Evolutionary conservation across 2,113 vertebrate genomes (phyloP).

Genomic region (Panthera uncia): DNA sequence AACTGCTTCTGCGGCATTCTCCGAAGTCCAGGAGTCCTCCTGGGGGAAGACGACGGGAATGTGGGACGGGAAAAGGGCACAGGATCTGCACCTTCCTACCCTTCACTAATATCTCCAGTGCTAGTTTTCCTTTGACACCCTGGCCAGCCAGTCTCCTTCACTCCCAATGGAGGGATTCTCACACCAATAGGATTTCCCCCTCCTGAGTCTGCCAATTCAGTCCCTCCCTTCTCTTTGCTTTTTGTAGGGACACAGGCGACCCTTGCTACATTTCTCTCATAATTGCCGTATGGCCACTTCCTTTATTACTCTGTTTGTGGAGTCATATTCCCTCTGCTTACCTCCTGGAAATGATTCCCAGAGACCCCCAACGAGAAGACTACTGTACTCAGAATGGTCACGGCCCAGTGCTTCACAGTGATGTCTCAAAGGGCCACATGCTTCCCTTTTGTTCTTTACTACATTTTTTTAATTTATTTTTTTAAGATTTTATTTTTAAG

Average conservation of each 20-base stretch:
- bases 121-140: too few relatives aligned
- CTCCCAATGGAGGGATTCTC: background rate
- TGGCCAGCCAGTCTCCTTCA: too few relatives aligned
- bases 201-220: background rate
- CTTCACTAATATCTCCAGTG: too few relatives aligned
- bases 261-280: background rate
- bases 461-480: background rate
- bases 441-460: background rate
- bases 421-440: background rate
- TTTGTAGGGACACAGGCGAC: background rate
- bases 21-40: too few relatives aligned
- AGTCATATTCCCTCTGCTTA: background rate
- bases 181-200: background rate
- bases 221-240: background rate
- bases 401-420: background rate
- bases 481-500: too few relatives aligned
- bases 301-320: background rate
- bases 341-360: conserved; percentile 20
- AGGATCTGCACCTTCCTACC: too few relatives aligned
- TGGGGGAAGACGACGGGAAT: too few relatives aligned
- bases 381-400: background rate
- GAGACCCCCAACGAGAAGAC: background rate
- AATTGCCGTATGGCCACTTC: background rate
- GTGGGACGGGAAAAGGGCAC: too few relatives aligned
- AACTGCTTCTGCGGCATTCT: too few relatives aligned